Evolutionary conservation across 2,113 vertebrate species (phyloP), one percentile per base, ranked within the genome.

Genomic region (Empidonax alnorum): DNA sequence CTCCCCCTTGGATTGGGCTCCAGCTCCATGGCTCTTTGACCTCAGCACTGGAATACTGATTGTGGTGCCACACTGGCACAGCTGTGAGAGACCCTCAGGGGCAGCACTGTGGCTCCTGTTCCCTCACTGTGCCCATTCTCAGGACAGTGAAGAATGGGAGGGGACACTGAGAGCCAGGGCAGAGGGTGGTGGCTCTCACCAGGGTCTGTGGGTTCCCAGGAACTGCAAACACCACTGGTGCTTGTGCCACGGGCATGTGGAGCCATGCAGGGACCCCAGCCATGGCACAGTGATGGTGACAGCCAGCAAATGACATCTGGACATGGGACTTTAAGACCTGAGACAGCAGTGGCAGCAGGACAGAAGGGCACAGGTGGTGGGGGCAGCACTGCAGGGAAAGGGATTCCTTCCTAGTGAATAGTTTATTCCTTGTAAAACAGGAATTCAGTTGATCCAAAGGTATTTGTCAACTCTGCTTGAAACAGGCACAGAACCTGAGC

Each of bases 31-130:
- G n/a, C 56, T 69, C 65, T 86, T 76, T 88, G 44, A 93, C 79
- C 25, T 4, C 4, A 20, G 69, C 66, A 50, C 62, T 59, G 50
- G 87, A 86, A 94, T 79, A 89, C 44, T 53, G 50, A 93, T 89
- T 7, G 4, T 2, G 11, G 35, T 8, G 12, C 58, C 9, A 12
- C 2, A 4, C 42, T 3, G 3, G n/a, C 28, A 39, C 1, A 2
- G 76, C 58, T 56, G 25, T 10, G 2, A 37, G 42, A 72, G 28
- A 59, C 52, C 44, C 52, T 53, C 1, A 10, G 31, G 28, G 27
- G 53, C 19, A 8, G 41, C 6, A 3, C 25, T 1, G 3, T 31
- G 37, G 44, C 58, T 42, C 46, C 52, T 62, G 27, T 61, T 69
- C 62, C 55, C 55, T 71, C 16, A 1, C 14, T 9, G 4, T 4